Evolutionary conservation across 2,113 vertebrate genomes (phyloP).

Genomic region (zebrafish (Danio rerio)): DNA sequence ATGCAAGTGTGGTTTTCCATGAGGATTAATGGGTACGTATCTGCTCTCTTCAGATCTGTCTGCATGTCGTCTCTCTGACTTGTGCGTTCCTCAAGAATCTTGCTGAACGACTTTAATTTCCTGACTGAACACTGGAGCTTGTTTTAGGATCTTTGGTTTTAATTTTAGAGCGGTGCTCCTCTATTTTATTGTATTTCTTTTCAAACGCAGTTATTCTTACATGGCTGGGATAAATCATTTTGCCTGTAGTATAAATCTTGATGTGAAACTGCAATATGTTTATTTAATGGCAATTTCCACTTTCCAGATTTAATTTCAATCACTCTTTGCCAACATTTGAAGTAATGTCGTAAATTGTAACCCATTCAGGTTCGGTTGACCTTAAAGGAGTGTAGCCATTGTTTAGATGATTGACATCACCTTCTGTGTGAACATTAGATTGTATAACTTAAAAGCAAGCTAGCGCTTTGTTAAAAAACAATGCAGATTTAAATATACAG

Average conservation of each 20-base stretch:
- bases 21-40: background rate
- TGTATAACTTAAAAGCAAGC: too few species aligned
- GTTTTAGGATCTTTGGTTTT: constrained; percentile 28
- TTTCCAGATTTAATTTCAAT: background rate
- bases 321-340: background rate
- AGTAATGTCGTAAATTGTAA: constrained; percentile 4
- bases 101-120: constrained; percentile 15
- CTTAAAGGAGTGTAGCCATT: background rate
- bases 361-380: background rate
- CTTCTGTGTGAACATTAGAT: background rate
- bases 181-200: background rate
- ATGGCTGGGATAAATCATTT: background rate
- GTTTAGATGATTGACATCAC: background rate
- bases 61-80: constrained; percentile 36
- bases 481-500: too few species aligned
- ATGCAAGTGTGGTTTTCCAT: background rate
- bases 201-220: background rate
- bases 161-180: background rate
- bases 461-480: too few species aligned
- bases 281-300: background rate
- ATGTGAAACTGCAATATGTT: background rate
- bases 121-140: background rate
- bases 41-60: background rate
- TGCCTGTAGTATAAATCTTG: background rate
- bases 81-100: background rate